Evolutionary conservation across 2,888 invertebrate species (phyloP), one percentile per base, ranked within the genome.

Genomic region (Epistrophe grossulariae): DNA sequence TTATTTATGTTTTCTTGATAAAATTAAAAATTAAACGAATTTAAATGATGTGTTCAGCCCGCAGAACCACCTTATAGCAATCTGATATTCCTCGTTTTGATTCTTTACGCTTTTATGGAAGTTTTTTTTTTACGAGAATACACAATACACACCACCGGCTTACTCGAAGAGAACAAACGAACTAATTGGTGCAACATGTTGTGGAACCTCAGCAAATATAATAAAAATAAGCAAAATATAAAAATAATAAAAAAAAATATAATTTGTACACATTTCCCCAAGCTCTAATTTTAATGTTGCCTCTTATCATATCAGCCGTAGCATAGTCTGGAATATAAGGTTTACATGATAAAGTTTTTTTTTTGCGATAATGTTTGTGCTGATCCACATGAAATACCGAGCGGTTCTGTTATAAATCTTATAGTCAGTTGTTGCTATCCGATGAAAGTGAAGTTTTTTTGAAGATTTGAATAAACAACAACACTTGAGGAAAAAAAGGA

Each of bases 171-270:
- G 70, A 60, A 28, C 24, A 35, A 78, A 40, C 40, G 19, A 77
- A 77, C 57, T 76, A 66, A 57, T 66, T 66, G 45, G 57, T 11
- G 19, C 66, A 77, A n/a, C 62, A 62, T 43, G 19, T 57, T 43
- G 40, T 57, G 24, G 31, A 28, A 76, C n/a, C 43, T 45, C 10
- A 28, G 40, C 15, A 40, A 60, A 60, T 13, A 60, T 15, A 38
- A 59, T 19, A 60, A 3, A n/a, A 60, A 60, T 13, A 19, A 19
- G 24, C 8, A 24, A 40, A 60, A 62, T 43, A 62, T 62, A 38
- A 55, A n/a, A 62, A 17, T 43, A 43, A 62, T 19, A 62, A 13
- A 40, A 40, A 60, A 38, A 59, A 38, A 13, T n/a, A 35, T 17
- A 6, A 35, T 15, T 52, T 8, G 0, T 52, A 43, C 15, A 28